A percentile compares a stretch with the other conserved stretches of the same genome.
Conservation (phyloP, 2,113 vertebrate species). For the Illadopsis cleaveri region DNA sequence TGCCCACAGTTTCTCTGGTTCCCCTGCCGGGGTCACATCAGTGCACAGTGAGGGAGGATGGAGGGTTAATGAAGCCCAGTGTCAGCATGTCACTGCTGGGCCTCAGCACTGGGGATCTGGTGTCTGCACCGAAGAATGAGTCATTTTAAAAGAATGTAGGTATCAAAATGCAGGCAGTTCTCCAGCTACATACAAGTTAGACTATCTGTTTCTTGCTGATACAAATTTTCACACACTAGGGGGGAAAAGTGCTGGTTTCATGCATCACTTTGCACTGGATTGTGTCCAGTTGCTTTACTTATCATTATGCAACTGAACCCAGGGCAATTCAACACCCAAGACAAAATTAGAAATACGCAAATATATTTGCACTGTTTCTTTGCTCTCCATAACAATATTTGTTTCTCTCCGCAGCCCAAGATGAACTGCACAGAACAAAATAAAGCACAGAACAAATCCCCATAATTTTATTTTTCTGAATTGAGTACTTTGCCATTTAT, state of each 20-base stretch:
- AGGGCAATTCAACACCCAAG: slow-evolving; percentile 45
- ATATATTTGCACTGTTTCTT: slow-evolving; percentile 44
- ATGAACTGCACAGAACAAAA: background rate
- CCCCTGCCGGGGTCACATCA: background rate
- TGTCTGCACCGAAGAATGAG: slow-evolving; percentile 46
- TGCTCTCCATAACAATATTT: slow-evolving; percentile 50
- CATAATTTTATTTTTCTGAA: background rate
- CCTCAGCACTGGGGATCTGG: slow-evolving; percentile 2
- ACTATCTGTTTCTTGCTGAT: slow-evolving; percentile 64
- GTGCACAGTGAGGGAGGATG: background rate
- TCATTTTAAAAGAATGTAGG: slow-evolving; percentile 50
- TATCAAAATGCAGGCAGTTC: slow-evolving; percentile 46
- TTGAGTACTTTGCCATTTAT: background rate
- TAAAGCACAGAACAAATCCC: background rate
- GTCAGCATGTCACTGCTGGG: background rate
- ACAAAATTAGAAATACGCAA: slow-evolving; percentile 61
- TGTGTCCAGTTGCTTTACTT: slow-evolving; percentile 54
- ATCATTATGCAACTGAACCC: slow-evolving; percentile 57
- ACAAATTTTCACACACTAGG: slow-evolving; percentile 47
- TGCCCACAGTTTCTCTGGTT: background rate
- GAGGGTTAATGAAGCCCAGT: background rate
- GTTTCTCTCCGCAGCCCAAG: background rate
- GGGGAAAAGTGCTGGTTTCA: slow-evolving; percentile 47
- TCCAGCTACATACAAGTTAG: slow-evolving; percentile 28
- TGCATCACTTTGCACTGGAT: slow-evolving; percentile 54